phyloP scores from a whole-genome alignment of 1,140 invertebrate genomes.

The Nixonia krombeini region DNA sequence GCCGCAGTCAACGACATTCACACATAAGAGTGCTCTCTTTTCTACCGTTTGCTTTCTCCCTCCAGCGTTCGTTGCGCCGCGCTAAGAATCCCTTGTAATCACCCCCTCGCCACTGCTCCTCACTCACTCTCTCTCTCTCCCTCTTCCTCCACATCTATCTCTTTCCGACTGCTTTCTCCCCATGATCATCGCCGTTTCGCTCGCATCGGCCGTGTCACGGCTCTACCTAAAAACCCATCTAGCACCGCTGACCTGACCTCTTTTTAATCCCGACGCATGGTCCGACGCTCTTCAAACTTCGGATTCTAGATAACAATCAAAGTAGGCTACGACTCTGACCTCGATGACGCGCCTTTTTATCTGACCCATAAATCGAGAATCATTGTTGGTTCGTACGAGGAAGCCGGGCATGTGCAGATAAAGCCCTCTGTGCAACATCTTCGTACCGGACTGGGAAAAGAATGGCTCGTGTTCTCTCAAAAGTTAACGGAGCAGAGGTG shows the following conservation, averaged over 20 bases:
- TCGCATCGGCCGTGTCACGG: slow-evolving; percentile 12
- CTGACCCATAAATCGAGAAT: slow-evolving; percentile 35
- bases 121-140: slow-evolving; percentile 8
- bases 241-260: slow-evolving; percentile 27
- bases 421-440: no score
- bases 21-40: background rate
- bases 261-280: slow-evolving; percentile 16
- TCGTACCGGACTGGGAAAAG: no score
- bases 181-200: slow-evolving; percentile 21
- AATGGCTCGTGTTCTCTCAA: no score
- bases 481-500: no score
- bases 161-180: slow-evolving; percentile 4
- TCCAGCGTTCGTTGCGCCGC: slow-evolving; percentile 1
- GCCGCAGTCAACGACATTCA: background rate
- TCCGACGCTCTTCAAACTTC: slow-evolving; percentile 34
- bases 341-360: slow-evolving; percentile 37
- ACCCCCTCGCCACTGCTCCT: background rate
- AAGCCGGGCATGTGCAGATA: no score
- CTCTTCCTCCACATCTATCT: slow-evolving; percentile 12
- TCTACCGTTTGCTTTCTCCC: slow-evolving; percentile 17
- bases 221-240: slow-evolving; percentile 19
- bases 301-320: slow-evolving; percentile 31
- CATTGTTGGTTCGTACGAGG: slow-evolving; percentile 17
- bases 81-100: background rate
- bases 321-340: slow-evolving; percentile 29